Evolutionary conservation across 2,888 invertebrate genomes (phyloP).

Genomic region (Mesorhabditis spiculigera): DNA sequence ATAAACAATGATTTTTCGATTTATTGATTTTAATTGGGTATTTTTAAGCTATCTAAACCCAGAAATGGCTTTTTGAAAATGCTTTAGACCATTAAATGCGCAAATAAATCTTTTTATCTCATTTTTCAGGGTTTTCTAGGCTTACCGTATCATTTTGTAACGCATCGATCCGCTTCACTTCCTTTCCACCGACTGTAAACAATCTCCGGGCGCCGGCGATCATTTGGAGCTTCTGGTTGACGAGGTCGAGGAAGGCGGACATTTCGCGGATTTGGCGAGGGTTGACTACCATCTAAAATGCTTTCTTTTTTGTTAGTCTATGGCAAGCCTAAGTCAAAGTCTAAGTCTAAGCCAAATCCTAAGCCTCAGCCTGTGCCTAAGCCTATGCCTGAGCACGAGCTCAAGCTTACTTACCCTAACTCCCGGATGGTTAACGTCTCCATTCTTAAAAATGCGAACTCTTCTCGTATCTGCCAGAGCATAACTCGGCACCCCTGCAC

Average conservation of each 20-base stretch:
- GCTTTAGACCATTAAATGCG: too few species aligned
- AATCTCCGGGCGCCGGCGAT: not conserved
- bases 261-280: not conserved
- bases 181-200: not conserved
- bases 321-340: too few species aligned
- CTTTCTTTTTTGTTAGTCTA: too few species aligned
- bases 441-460: not conserved
- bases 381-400: too few species aligned
- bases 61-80: too few species aligned
- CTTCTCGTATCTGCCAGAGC: not conserved
- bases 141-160: not conserved
- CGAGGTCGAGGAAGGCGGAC: not conserved
- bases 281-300: conserved; percentile 3
- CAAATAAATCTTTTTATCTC: too few species aligned
- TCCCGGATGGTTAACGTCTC: conserved; percentile 5
- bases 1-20: too few species aligned
- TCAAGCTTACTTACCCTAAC: not conserved
- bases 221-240: conserved; percentile 3
- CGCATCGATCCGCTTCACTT: not conserved
- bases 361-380: too few species aligned
- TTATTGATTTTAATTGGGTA: too few species aligned
- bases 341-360: too few species aligned
- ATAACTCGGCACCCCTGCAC: conserved; percentile 5
- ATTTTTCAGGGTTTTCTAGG: too few species aligned
- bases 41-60: too few species aligned